Evolutionary conservation across 2,797 vertebrate species (phyloP).

Genomic region (Lacerta bilineata): DNA sequence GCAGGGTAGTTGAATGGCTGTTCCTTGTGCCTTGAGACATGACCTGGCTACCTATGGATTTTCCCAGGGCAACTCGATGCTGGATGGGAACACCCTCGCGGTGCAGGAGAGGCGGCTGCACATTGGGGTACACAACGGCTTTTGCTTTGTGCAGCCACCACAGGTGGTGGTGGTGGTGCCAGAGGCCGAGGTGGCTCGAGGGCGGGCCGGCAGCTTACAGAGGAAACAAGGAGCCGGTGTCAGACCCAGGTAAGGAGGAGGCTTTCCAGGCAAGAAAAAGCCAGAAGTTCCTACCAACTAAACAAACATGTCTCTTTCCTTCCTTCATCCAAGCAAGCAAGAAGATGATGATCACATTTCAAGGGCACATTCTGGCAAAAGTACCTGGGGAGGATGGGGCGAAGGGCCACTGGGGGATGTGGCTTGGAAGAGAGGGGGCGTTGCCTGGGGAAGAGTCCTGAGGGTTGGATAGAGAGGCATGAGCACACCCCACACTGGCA

Average conservation of each 20-base stretch:
- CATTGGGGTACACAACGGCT: slow-evolving; percentile 91
- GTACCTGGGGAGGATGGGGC: no score
- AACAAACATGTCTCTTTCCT: no score
- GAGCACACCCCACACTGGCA: no score
- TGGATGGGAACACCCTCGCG: slow-evolving; percentile 70
- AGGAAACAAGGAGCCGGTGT: slow-evolving; percentile 58
- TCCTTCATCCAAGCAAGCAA: no score
- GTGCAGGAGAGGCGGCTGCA: slow-evolving; percentile 92
- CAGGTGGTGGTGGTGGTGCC: slow-evolving; percentile 91
- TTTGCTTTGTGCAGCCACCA: slow-evolving; percentile 88
- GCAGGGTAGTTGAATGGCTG: not conserved
- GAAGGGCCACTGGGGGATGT: no score
- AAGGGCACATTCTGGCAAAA: no score
- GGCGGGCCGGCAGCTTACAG: slow-evolving; percentile 71
- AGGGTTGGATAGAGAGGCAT: no score
- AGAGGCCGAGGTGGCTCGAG: slow-evolving; percentile 31
- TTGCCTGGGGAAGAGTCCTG: no score
- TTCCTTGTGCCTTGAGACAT: not conserved
- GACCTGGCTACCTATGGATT: not conserved
- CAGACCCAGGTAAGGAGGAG: slow-evolving; percentile 77
- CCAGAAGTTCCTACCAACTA: no score
- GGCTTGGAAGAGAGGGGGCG: no score
- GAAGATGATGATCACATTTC: no score
- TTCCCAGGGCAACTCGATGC: slow-evolving; percentile 72
- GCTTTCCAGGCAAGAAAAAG: no score